Percentiles rank a stretch among this genome's conserved stretches.
Conservation (phyloP, 2,797 vertebrate species). For the Brachyrhaphis roseni region DNA sequence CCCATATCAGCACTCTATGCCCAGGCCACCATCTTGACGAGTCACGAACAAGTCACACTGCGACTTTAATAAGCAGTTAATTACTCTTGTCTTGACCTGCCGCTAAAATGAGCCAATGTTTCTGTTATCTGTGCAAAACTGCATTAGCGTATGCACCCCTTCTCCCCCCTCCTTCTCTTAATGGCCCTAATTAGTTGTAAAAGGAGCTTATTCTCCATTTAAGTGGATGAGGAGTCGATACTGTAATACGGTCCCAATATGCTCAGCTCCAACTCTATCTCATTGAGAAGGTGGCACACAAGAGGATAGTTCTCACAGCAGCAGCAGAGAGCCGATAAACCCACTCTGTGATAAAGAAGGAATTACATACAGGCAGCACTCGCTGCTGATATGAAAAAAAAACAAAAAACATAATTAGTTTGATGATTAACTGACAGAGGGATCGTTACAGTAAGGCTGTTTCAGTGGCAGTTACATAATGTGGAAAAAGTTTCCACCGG, state of each 20-base stretch:
- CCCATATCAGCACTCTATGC: conserved; percentile 45
- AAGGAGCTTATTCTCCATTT: conserved; percentile 70
- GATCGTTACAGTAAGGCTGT: conserved; percentile 39
- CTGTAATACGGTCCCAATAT: conserved; percentile 61
- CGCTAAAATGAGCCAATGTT: conserved; percentile 66
- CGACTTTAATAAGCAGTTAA: conserved; percentile 73
- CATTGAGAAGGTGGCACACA: conserved; percentile 40
- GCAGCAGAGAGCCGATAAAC: conserved; percentile 34
- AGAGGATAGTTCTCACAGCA: conserved; percentile 27
- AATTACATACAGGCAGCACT: conserved; percentile 37
- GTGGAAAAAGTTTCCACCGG: conserved; percentile 46
- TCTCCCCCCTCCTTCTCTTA: conserved; percentile 49
- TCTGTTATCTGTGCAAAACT: conserved; percentile 77
- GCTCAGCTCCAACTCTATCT: conserved; percentile 49
- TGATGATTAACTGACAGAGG: conserved; percentile 46
- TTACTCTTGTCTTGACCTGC: conserved; percentile 81
- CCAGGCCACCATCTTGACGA: conserved; percentile 53
- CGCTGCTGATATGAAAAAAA: conserved; percentile 41
- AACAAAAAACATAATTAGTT: conserved; percentile 58
- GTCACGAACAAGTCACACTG: conserved; percentile 36
- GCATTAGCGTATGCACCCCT: conserved; percentile 71
- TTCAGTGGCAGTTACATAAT: conserved; percentile 62
- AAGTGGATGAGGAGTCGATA: conserved; percentile 72
- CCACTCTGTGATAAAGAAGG: conserved; percentile 46
- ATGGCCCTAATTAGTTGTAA: conserved; percentile 83